Evolutionary conservation across 2,888 invertebrate genomes (phyloP).

Genomic region (Ashinkailepas kermadecensis): DNA sequence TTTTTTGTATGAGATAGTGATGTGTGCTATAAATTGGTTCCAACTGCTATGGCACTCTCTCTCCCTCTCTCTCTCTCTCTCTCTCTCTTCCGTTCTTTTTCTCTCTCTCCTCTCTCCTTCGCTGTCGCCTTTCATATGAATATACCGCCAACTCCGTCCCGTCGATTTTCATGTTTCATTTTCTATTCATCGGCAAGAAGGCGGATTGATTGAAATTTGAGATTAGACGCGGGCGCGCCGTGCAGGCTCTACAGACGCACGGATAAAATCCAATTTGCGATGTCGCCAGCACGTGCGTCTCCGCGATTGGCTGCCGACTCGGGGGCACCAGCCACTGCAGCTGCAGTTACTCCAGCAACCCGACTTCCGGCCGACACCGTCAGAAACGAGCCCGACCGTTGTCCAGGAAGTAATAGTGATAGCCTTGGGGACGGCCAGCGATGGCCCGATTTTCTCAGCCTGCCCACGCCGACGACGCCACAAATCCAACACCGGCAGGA

Average conservation of each 20-base stretch:
- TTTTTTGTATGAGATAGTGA: neutral
- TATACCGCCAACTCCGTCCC: conserved; percentile 25
- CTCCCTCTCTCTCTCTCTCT: conserved; percentile 13
- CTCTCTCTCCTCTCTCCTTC: neutral
- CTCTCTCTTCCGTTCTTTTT: conserved; percentile 3
- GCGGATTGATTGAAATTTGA: conserved; percentile 19
- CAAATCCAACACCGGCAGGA: no score
- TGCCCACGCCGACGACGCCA: no score
- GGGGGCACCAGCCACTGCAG: neutral
- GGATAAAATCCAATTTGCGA: conserved; percentile 1
- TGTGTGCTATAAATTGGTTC: neutral
- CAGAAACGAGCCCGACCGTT: no score
- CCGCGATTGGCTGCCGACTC: neutral
- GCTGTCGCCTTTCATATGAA: conserved; percentile 3
- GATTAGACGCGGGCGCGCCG: neutral
- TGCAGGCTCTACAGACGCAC: neutral
- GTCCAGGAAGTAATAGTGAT: no score
- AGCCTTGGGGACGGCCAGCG: no score
- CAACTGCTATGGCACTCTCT: no score
- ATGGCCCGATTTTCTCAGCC: no score
- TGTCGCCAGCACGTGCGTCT: conserved; percentile 6
- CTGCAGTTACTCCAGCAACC: neutral
- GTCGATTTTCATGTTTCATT: conserved; percentile 25
- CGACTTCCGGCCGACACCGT: no score
- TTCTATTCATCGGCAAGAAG: conserved; percentile 21